Evolutionary conservation across 1,140 invertebrate genomes (phyloP), one percentile per base, ranked within the genome.

Genomic region (Zaprionus tsacasi): DNA sequence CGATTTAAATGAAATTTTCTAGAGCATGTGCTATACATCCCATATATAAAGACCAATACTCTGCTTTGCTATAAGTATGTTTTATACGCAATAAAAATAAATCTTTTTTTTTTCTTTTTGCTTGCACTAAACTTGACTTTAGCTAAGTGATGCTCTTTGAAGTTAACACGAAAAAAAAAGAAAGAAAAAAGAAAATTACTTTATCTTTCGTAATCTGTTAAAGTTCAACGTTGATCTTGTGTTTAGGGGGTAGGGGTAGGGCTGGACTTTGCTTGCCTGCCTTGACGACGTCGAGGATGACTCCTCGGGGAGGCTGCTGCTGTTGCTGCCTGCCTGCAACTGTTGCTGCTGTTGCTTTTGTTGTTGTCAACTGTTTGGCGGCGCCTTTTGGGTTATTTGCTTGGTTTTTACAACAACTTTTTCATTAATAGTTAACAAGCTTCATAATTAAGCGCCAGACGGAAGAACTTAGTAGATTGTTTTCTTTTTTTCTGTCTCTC

Each of bases 361-460:
- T 8, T 60, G 52, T 64, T 78, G 80, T 85, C 75, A 75, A 80
- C 74, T 83, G 77, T 25, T 33, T 25, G 15, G 60, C 27, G n/a
- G n/a, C 30, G 21, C 25, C 17, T 54, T 56, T 59, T 74, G 70
- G 64, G 58, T 78, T 74, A 60, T 81, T 71, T 85, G 67, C 68
- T 58, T 82, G 71, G 68, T 81, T 89, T 81, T 89, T 81, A 81
- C 81, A 89, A 89, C 75, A 89, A 89, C 85, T 88, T 88, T 85
- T 89, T 89, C 85, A 89, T 89, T 89, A 89, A 89, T 89, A 89
- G 81, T 89, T 89, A 89, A 89, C 85, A 89, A 89, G 85, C 81
- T 89, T 76, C 76, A 89, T 89, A 89, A 89, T 89, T 89, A 89
- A 89, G 80, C 67, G 69, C 67, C 76, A 79, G 85, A 78, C 76